Conservation (phyloP, 1,140 invertebrate genomes). For the Armadillidium nasatum region DNA sequence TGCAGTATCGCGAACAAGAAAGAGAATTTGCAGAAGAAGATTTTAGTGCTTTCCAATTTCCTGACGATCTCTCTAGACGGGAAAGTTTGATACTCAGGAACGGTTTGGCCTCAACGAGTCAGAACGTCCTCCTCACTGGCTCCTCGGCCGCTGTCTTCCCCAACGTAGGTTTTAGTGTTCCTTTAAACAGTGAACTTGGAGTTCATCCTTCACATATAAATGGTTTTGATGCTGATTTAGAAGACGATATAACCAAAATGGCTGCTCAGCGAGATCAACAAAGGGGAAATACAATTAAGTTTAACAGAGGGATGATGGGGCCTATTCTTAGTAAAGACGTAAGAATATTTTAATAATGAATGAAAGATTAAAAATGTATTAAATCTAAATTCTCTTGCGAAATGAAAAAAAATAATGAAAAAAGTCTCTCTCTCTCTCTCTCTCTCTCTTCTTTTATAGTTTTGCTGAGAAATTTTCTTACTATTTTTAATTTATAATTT, state of each 20-base stretch:
- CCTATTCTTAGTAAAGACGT: constrained; percentile 40
- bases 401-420: no score
- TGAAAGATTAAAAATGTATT: no score
- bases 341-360: background rate
- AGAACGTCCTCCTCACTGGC: background rate
- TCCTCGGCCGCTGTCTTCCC: background rate
- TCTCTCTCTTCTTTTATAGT: no score
- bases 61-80: background rate
- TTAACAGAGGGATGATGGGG: constrained; percentile 36
- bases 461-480: no score
- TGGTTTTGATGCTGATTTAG: constrained; percentile 34
- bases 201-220: background rate
- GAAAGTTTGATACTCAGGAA: background rate
- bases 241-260: constrained; percentile 37
- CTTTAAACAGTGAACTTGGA: background rate
- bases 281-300: constrained; percentile 26
- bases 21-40: background rate
- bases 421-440: no score
- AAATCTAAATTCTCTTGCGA: no score
- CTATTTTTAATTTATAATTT: no score
- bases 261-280: constrained; percentile 41
- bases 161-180: background rate
- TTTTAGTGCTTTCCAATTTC: constrained; percentile 1
- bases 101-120: background rate
- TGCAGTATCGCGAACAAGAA: background rate